A percentile compares a stretch with the other conserved stretches of the same genome.
These are phyloP conservation scores for Leucoraja ocellata DNA, from an alignment of 2,797 vertebrate species.

Conservation along the genomic window DNA sequence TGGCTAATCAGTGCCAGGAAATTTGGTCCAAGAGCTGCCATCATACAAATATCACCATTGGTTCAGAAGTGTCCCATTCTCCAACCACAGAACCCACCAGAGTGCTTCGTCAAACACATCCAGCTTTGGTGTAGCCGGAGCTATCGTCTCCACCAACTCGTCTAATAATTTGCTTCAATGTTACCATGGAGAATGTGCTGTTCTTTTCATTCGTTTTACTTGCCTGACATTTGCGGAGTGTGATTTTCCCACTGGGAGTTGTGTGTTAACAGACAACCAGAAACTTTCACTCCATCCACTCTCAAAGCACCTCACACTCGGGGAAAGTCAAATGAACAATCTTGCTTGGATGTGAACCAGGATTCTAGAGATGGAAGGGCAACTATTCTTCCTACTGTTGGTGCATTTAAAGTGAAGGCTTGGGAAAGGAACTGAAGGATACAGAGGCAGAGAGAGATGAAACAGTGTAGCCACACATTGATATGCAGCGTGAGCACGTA, in stretches of 20 bases:
- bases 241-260: neutral
- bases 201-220: neutral
- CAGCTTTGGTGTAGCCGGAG: no score
- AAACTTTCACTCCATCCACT: neutral
- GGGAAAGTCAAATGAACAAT: neutral
- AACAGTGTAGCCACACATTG: neutral
- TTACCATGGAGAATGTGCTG: neutral
- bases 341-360: neutral
- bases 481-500: neutral
- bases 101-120: neutral
- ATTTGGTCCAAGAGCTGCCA: constrained; percentile 10
- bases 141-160: neutral
- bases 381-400: neutral
- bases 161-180: neutral
- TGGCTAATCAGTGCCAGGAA: neutral
- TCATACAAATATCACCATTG: constrained; percentile 46
- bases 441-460: neutral
- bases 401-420: neutral
- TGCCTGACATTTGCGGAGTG: neutral
- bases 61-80: constrained; percentile 48
- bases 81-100: neutral
- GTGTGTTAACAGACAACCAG: neutral
- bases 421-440: neutral
- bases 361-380: neutral
- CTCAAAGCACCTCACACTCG: neutral